These are phyloP conservation scores for Drosophila fulvimacula DNA, from an alignment of 2,888 invertebrate genomes.

Conservation along the genomic window DNA sequence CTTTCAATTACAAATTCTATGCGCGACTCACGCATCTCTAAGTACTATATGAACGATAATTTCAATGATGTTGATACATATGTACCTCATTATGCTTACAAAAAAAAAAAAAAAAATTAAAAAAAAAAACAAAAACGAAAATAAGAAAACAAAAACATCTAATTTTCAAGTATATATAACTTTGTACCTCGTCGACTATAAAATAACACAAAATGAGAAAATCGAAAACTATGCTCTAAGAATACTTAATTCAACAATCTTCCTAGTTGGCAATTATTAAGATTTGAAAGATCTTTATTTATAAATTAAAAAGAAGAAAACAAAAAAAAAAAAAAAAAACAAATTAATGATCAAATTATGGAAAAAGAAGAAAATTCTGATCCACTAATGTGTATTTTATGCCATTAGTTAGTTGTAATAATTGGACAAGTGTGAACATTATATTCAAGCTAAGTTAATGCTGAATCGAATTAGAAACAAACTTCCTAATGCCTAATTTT, in stretches of 20 bases:
- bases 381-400: conserved; percentile 50
- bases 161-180: conserved; percentile 70
- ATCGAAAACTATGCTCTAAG: conserved; percentile 47
- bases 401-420: conserved; percentile 50
- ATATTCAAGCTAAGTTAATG: conserved; percentile 59
- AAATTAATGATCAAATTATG: conserved; percentile 25
- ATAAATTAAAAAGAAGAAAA: conserved; percentile 22
- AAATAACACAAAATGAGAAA: conserved; percentile 20
- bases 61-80: conserved; percentile 77
- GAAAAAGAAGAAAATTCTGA: conserved; percentile 23
- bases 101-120: conserved; percentile 20
- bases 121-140: conserved; percentile 8
- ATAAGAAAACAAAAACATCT: conserved; percentile 48
- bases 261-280: conserved; percentile 69
- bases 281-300: conserved; percentile 64
- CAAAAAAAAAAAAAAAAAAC: conserved; percentile 8
- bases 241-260: conserved; percentile 53
- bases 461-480: conserved; percentile 61
- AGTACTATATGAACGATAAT: conserved; percentile 49
- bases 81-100: conserved; percentile 77
- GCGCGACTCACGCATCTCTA: conserved; percentile 52
- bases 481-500: conserved; percentile 51
- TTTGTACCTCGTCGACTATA: conserved; percentile 79
- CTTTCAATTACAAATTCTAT: conserved; percentile 45
- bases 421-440: conserved; percentile 74